phyloP scores from a whole-genome alignment of 2,113 vertebrate species.

The Morone saxatilis region DNA sequence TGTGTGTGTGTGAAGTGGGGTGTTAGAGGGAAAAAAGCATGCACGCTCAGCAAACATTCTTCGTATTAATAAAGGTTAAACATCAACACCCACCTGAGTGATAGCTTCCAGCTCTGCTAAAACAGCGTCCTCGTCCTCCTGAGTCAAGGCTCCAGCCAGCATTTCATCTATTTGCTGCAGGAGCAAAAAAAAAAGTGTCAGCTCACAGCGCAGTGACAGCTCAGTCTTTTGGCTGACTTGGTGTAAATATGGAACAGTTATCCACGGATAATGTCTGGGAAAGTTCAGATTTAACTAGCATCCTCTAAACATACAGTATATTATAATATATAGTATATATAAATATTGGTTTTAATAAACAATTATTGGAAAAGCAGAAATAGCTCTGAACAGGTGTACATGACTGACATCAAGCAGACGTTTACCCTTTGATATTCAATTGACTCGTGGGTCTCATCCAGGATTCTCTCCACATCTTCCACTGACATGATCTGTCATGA shows the following conservation, averaged over 20 bases:
- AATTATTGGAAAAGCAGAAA: neutral
- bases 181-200: conserved; percentile 5
- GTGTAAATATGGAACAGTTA: no score
- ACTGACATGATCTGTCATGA: conserved; percentile 91
- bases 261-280: neutral
- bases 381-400: neutral
- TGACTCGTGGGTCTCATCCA: conserved; percentile 95
- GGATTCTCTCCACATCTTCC: conserved; percentile 94
- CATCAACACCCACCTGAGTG: conserved; percentile 86
- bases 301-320: no score
- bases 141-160: conserved; percentile 89
- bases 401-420: neutral
- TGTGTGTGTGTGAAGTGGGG: neutral
- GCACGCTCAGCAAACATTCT: neutral
- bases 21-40: conserved; percentile 10
- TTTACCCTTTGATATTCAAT: conserved; percentile 94
- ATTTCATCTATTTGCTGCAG: conserved; percentile 94
- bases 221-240: neutral
- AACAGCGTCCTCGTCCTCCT: conserved; percentile 92
- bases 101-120: conserved; percentile 91
- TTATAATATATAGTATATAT: no score
- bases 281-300: neutral
- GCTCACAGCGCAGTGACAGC: neutral
- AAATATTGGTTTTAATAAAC: neutral
- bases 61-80: conserved; percentile 29